Base-by-base conservation (phyloP, 2,888 invertebrate genomes). In the Chesias legatella region DNA sequence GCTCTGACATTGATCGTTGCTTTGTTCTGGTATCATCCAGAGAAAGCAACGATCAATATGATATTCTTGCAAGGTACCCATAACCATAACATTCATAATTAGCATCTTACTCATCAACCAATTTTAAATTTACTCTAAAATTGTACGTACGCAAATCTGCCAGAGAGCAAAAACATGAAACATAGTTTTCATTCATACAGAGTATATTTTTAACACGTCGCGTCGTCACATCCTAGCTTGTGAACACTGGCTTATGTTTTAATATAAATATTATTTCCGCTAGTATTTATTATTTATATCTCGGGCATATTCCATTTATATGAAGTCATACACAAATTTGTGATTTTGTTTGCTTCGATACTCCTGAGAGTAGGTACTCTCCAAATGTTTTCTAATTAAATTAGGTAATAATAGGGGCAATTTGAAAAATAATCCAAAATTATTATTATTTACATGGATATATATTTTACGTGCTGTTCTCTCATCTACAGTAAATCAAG, bases 121-220 rank as follows among this genome's bases (percentile, higher is more conserved):
- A 21, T 11, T 11, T 21, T 7, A 21, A 27, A 30, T 36, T 39
- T 32, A 13, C 25, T 29, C 11, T 11, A 42, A 46, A 42, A 31
- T 30, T 17, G 2, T 17, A 17, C 3, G 13, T 17, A 47, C 30
- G 30, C 30, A 33, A 27, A 27, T 33, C 6, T 7, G 10, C 13
- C 6, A 3, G 28, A 33, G 26, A 35, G 13, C 17, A 26, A 33
- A n/a, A 48, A 33, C 37, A 52, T 48, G 41, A 58, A 54, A 55
- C 44, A 49, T 33, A 45, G 25, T 25, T 26, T 53, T 43, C 60
- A 64, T 66, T 66, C 67, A 67, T 60, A 60, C 50, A 55, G 57
- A 51, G 41, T 39, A 43, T 63, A 67, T 63, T 59, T 66, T 53
- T 58, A 60, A 33, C 46, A 9, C 44, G 23, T 30, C 51, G 56